Conservation (phyloP, 2,888 invertebrate species). For the Cataglyphis livida region DNA sequence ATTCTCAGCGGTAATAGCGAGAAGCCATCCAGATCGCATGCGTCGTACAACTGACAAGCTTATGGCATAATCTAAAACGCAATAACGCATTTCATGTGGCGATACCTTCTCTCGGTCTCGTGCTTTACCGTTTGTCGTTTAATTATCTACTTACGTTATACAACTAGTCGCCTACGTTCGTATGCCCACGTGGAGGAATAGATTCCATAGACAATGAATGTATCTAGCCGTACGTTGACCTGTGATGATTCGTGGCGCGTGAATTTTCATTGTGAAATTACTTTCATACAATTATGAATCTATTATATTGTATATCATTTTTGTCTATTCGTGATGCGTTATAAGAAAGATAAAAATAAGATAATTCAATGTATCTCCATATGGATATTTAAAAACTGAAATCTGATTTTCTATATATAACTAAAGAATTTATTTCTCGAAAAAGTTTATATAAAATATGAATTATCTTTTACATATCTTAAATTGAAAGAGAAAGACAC, state of each 20-base stretch:
- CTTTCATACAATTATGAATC: not conserved
- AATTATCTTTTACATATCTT: not conserved
- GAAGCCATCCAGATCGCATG: conserved; percentile 36
- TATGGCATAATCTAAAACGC: conserved; percentile 37
- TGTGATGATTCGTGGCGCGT: not conserved
- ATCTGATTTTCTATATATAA: not conserved
- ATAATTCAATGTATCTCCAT: not conserved
- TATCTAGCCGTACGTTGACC: not conserved
- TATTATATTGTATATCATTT: not conserved
- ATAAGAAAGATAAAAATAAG: not conserved
- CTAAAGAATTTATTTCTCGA: not conserved
- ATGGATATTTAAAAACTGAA: not conserved
- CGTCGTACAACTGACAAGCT: conserved; percentile 24
- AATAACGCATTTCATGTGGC: not conserved
- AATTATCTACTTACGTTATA: conserved; percentile 1
- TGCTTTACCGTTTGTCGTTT: not conserved
- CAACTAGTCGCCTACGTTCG: not conserved
- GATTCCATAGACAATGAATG: not conserved
- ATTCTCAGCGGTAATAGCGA: conserved; percentile 41
- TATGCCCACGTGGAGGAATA: not conserved
- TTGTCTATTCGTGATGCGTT: not conserved
- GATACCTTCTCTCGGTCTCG: conserved; percentile 1
- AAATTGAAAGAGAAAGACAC: not conserved
- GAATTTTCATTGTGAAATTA: not conserved
- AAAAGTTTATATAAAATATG: not conserved